Percentiles rank a stretch among this genome's conserved stretches.
Conservation (phyloP, 2,797 vertebrate species). For the Sternotherus odoratus region DNA sequence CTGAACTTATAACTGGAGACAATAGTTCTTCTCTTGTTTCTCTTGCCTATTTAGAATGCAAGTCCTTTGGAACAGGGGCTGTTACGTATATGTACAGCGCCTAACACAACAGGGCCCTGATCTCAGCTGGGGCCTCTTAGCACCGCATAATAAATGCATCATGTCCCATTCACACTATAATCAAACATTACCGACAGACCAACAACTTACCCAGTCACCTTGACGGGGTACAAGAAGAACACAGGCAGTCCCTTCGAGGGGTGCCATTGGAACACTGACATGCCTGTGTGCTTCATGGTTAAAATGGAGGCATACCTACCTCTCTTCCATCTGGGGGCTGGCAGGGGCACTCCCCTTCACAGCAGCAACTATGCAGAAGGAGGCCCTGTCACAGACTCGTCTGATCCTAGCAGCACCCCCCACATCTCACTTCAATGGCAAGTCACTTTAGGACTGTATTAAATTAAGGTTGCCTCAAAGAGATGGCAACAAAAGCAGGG, state of each 20-base stretch:
- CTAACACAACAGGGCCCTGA: background rate
- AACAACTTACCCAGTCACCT: rapidly evolving
- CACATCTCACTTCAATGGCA: background rate
- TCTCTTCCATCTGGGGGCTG: background rate
- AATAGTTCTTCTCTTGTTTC: background rate
- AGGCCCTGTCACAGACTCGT: background rate
- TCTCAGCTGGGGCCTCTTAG: background rate
- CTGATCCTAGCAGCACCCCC: background rate
- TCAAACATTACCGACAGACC: background rate
- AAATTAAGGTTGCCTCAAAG: background rate
- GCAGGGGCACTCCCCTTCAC: background rate
- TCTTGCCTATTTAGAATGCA: background rate
- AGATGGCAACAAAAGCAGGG: background rate
- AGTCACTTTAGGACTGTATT: background rate
- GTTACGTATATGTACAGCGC: background rate
- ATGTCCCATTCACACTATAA: background rate
- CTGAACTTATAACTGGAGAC: background rate
- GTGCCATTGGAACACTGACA: background rate
- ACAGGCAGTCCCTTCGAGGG: background rate
- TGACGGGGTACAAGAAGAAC: background rate
- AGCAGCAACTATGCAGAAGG: background rate
- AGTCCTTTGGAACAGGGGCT: background rate
- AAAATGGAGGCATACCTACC: background rate
- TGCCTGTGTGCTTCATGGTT: background rate
- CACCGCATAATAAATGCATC: background rate